Conservation (phyloP, 2,888 invertebrate species). For the Apoderus coryli region DNA sequence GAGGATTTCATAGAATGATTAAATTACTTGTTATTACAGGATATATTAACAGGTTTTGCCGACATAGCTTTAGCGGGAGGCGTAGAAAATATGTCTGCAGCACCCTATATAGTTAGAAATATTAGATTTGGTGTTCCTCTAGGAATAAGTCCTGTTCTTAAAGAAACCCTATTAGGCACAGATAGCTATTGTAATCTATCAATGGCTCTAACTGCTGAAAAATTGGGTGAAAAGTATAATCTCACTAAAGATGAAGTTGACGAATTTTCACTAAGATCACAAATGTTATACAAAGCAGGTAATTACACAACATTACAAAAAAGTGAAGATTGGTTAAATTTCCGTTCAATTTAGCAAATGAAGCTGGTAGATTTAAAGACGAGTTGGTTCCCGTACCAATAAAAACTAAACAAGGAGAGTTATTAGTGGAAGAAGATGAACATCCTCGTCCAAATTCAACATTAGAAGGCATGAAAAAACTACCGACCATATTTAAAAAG, state of each 20-base stretch:
- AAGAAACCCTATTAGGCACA: slow-evolving; percentile 71
- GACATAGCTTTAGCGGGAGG: slow-evolving; percentile 84
- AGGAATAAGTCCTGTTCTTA: slow-evolving; percentile 61
- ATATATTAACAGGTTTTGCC: slow-evolving; percentile 72
- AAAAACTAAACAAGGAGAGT: slow-evolving; percentile 69
- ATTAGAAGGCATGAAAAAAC: slow-evolving; percentile 67
- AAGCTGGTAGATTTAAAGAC: slow-evolving; percentile 75
- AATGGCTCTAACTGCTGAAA: slow-evolving; percentile 94
- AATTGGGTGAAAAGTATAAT: slow-evolving; percentile 73
- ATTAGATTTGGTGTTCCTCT: slow-evolving; percentile 79
- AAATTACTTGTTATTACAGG: too few relatives aligned
- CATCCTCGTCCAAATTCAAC: slow-evolving; percentile 87
- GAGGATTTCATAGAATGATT: too few relatives aligned
- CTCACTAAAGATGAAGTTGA: slow-evolving; percentile 74
- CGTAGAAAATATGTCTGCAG: slow-evolving; percentile 89
- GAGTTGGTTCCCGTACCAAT: slow-evolving; percentile 80
- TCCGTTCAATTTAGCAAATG: slow-evolving; percentile 74
- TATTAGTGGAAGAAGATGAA: slow-evolving; percentile 75
- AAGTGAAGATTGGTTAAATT: too few relatives aligned
- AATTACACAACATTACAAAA: too few relatives aligned
- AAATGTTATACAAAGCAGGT: slow-evolving; percentile 78
- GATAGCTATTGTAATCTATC: slow-evolving; percentile 83
- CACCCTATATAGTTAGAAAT: slow-evolving; percentile 74
- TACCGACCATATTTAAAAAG: slow-evolving; percentile 85
- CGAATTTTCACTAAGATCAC: slow-evolving; percentile 70